phyloP scores from a whole-genome alignment of 2,113 vertebrate species.

The Saccopteryx bilineata region DNA sequence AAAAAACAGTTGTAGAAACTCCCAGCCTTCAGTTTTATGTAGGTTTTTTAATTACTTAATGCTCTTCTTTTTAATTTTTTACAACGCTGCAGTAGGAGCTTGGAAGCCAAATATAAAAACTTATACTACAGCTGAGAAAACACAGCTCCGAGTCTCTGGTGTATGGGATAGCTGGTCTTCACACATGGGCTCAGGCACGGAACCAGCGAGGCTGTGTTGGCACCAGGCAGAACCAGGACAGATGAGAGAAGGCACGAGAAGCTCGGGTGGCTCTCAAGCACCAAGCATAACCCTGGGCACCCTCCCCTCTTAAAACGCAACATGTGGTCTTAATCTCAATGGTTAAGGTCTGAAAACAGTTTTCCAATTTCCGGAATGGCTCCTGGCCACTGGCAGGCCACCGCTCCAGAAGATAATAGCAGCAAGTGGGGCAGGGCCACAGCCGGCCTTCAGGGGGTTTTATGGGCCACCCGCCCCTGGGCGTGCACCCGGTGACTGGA shows the following conservation, averaged over 20 bases:
- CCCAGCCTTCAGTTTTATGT: constrained; percentile 88
- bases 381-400: constrained; percentile 90
- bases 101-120: constrained; percentile 92
- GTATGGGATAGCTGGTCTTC: constrained; percentile 93
- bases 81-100: constrained; percentile 87
- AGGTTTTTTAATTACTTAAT: constrained; percentile 91
- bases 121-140: constrained; percentile 95
- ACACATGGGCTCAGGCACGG: constrained; percentile 90
- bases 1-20: constrained; percentile 89
- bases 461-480: constrained; percentile 87
- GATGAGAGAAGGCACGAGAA: background rate
- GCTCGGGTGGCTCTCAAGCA: constrained; percentile 82
- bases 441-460: constrained; percentile 90
- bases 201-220: constrained; percentile 84
- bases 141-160: constrained; percentile 91
- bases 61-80: constrained; percentile 90
- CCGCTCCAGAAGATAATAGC: constrained; percentile 89
- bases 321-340: constrained; percentile 95
- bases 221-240: too few species aligned
- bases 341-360: constrained; percentile 93
- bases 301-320: constrained; percentile 86
- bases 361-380: constrained; percentile 94
- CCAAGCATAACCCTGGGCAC: constrained; percentile 87
- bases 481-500: background rate
- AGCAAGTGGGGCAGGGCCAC: constrained; percentile 84